These are phyloP conservation scores for Oncorhynchus gorbuscha DNA, from an alignment of 2,113 vertebrate genomes.

Conservation along the genomic window DNA sequence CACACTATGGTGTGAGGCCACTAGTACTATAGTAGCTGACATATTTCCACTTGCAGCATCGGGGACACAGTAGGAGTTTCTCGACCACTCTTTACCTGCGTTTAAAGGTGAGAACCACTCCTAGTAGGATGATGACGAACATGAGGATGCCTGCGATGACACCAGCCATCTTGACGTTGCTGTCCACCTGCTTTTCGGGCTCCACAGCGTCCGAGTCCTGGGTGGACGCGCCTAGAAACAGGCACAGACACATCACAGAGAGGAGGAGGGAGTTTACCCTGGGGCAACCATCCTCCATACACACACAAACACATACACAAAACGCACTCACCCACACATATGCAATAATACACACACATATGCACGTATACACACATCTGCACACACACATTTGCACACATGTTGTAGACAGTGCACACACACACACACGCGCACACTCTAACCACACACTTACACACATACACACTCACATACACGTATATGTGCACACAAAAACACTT, in stretches of 20 bases:
- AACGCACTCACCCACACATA: neutral
- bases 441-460: conserved; percentile 10
- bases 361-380: neutral
- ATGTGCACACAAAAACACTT: neutral
- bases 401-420: neutral
- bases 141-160: conserved; percentile 94
- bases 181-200: conserved; percentile 94
- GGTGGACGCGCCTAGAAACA: conserved; percentile 87
- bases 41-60: neutral
- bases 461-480: conserved; percentile 27
- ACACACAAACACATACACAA: neutral
- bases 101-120: conserved; percentile 94
- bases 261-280: conserved; percentile 39
- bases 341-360: neutral
- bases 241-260: conserved; percentile 40
- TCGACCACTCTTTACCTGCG: conserved; percentile 80
- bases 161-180: conserved; percentile 93
- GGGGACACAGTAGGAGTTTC: neutral
- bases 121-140: conserved; percentile 95
- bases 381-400: neutral
- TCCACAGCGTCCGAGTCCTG: conserved; percentile 95
- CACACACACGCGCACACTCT: conserved; percentile 11
- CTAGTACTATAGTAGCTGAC: too few relatives aligned
- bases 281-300: conserved; percentile 14
- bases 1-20: neutral